These are phyloP conservation scores for Dascillus cervinus DNA, from an alignment of 2,888 invertebrate genomes.

Conservation along the genomic window DNA sequence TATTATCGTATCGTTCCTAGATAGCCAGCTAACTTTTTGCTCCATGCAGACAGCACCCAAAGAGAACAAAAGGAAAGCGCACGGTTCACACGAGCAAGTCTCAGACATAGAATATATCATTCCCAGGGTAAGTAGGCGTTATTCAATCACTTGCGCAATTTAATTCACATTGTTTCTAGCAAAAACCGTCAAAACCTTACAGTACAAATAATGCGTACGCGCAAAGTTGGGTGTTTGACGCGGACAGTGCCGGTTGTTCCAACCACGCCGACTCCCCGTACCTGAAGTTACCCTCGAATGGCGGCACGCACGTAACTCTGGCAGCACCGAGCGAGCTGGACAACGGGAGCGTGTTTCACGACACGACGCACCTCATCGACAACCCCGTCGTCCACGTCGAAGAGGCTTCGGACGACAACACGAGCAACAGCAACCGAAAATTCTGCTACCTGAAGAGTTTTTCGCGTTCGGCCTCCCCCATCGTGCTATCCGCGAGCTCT, in stretches of 20 bases:
- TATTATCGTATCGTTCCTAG: slow-evolving; percentile 43
- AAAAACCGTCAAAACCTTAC: slow-evolving; percentile 37
- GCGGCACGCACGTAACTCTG: slow-evolving; percentile 23
- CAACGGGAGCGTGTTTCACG: slow-evolving; percentile 8
- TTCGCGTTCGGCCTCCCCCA: slow-evolving; percentile 44
- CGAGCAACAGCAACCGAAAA: slow-evolving; percentile 34
- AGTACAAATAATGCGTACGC: slow-evolving; percentile 42
- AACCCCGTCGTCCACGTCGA: slow-evolving; percentile 43
- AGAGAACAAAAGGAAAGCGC: slow-evolving; percentile 23
- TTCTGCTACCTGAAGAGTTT: slow-evolving; percentile 47
- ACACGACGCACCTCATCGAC: slow-evolving; percentile 28
- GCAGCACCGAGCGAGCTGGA: slow-evolving; percentile 3
- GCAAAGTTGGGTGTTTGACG: slow-evolving; percentile 48
- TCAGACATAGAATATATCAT: slow-evolving; percentile 49
- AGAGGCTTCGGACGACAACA: slow-evolving; percentile 41
- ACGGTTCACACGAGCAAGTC: slow-evolving; percentile 41
- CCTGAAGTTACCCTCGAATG: slow-evolving; percentile 33
- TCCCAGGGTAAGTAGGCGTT: slow-evolving; percentile 42
- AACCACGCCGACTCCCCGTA: slow-evolving; percentile 31
- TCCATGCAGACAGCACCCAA: slow-evolving; percentile 38
- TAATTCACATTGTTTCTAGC: slow-evolving; percentile 30
- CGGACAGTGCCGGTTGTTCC: slow-evolving; percentile 30
- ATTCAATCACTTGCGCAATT: not conserved
- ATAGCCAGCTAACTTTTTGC: slow-evolving; percentile 46
- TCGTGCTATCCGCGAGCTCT: slow-evolving; percentile 43